Evolutionary conservation across 2,888 invertebrate genomes (phyloP), one percentile per base, ranked within the genome.

Genomic region (Melanostoma scalare): DNA sequence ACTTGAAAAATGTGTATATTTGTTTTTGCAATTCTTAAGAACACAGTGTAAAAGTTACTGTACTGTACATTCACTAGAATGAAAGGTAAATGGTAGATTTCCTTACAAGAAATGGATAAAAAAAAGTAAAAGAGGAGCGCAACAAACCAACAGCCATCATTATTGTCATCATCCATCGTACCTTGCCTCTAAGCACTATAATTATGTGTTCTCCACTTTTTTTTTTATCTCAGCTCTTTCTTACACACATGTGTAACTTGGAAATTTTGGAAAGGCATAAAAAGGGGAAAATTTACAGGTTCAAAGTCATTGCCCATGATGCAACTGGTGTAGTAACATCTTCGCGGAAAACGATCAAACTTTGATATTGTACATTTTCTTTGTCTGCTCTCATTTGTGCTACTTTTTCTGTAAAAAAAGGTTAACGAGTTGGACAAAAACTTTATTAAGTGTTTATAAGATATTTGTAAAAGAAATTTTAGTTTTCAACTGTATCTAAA

Each of bases 271-370:
- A 87, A 89, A 91, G 90, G 90, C 91, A 91, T 91, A 91, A 91
- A 91, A 91, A 91, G 91, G 90, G 89, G 88, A 89, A 88, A 88
- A 88, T 88, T 89, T 89, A 87, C 88, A 88, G 89, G 89, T 90
- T 90, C 90, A 91, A 90, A 91, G 91, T 91, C 91, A 91, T 91
- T 91, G 91, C 91, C 90, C 90, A 91, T 91, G 89, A 91, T 91
- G 91, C 91, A 91, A 91, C 90, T 89, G 89, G 89, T 91, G 91
- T 90, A 90, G 89, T 90, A 91, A 91, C 90, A 91, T 88, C 89
- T 87, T 86, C 76, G 75, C 71, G 46, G 50, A 33, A 48, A 67
- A 75, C 42, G 20, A 20, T 1, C 20, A 20, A 20, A 20, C 20
- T 20, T 20, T 20, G 20, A 20, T 20, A 20, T 1, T 20, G 20